Evolutionary conservation across 2,888 invertebrate species (phyloP), one percentile per base, ranked within the genome.

Genomic region (Agrotis segetum): DNA sequence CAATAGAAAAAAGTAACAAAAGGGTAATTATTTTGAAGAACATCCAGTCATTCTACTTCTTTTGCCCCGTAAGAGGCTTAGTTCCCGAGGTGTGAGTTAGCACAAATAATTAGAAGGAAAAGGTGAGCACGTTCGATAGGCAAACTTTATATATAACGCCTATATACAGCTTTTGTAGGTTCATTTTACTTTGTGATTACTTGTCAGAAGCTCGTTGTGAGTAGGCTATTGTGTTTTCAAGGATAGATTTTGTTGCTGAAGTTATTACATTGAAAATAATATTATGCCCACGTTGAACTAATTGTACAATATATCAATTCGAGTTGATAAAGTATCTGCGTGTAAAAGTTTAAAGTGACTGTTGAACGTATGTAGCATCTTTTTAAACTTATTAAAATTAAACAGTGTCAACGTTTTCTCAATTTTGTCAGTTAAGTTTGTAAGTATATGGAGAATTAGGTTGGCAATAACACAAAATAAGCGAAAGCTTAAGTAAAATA

Each of bases 81-180:
- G 87, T 85, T 89, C 82, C 73, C 77, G 66, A 90, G 87, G 88
- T 88, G 88, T 87, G 88, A 89, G 87, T 90, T 89, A 87, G 88
- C 86, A 85, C 88, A 90, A 90, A 91, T 90, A 91, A 91, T 91
- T 91, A 89, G 80, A 83, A 84, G 84, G 86, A 87, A 88, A 88
- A 88, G 88, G 88, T 85, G 81, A 53, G 50, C 72, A 64, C 53
- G 46, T 64, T 67, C 68, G 71, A 75, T 71, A 71, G 52, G 60
- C 46, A 47, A 71, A 61, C 77, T 70, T 63, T 46, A 40, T 58
- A 58, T n/a, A 50, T 53, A 40, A 16, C 19, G 61, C 19, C 47
- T 67, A 50, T 58, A 16, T 49, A 60, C 16, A 17, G 14, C 34
- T 2, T 53, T 11, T 50, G 5, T 52, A 50, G 56, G 56, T 34